These are phyloP conservation scores for Bombus confusus DNA, from an alignment of 1,140 invertebrate species.

Conservation along the genomic window DNA sequence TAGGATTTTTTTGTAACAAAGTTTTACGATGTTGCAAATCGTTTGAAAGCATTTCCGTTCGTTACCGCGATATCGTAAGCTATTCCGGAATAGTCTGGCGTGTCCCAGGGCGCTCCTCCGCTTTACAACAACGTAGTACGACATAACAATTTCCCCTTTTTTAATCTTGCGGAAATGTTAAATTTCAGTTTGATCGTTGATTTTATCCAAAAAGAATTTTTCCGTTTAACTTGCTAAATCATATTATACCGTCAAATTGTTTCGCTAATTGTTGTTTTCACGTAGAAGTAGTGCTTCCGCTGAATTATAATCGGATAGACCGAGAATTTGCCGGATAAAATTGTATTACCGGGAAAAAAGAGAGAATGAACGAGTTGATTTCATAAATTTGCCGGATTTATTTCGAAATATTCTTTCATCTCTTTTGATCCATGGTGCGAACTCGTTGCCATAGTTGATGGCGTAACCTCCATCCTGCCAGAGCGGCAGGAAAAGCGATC, in stretches of 20 bases:
- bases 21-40: background rate
- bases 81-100: background rate
- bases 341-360: background rate
- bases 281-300: background rate
- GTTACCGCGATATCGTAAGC: background rate
- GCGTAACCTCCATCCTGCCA: conserved; percentile 7
- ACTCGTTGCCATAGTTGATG: background rate
- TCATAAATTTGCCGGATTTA: background rate
- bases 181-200: background rate
- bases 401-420: background rate
- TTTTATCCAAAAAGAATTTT: background rate
- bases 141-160: background rate
- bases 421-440: background rate
- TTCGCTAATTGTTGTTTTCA: background rate
- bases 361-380: background rate
- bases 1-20: background rate
- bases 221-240: background rate
- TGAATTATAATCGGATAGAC: background rate
- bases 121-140: background rate
- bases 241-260: background rate
- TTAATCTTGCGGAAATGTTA: background rate
- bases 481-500: conserved; percentile 1
- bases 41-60: background rate
- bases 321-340: background rate
- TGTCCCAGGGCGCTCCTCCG: background rate